Percentiles rank a stretch among this genome's conserved stretches.
These are phyloP conservation scores for Cataglyphis rosenhaueri DNA, from an alignment of 2,888 invertebrate species.

Conservation along the genomic window DNA sequence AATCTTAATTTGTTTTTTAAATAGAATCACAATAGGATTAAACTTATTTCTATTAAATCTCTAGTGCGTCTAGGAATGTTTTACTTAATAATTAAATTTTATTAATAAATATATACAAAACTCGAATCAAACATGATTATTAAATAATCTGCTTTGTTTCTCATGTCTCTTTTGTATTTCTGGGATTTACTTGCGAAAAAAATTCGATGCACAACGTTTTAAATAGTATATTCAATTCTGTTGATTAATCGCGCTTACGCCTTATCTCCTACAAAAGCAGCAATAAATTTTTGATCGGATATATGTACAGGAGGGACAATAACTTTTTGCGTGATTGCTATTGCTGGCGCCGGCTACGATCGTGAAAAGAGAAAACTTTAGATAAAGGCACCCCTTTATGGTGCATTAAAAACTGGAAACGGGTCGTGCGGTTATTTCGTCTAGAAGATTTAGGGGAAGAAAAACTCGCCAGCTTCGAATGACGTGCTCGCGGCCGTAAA, in stretches of 20 bases:
- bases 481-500: slow-evolving; percentile 45
- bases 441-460: slow-evolving; percentile 50
- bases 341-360: slow-evolving; percentile 36
- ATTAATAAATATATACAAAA: not conserved
- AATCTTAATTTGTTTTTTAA: not conserved
- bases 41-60: not conserved
- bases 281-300: slow-evolving; percentile 63
- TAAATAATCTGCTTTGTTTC: not conserved
- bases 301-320: slow-evolving; percentile 45
- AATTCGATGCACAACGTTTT: slow-evolving; percentile 20
- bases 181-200: not conserved
- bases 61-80: not conserved
- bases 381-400: slow-evolving; percentile 59
- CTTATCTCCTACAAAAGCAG: slow-evolving; percentile 13
- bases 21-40: not conserved
- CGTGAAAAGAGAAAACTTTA: slow-evolving; percentile 56
- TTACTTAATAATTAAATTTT: not conserved
- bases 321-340: slow-evolving; percentile 56
- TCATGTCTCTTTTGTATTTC: not conserved
- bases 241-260: slow-evolving; percentile 43
- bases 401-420: slow-evolving; percentile 57
- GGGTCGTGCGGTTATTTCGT: slow-evolving; percentile 38
- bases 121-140: not conserved
- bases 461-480: slow-evolving; percentile 45
- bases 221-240: slow-evolving; percentile 4